Evolutionary conservation across 1,140 invertebrate genomes (phyloP).

Genomic region (Cherax quadricarinatus): DNA sequence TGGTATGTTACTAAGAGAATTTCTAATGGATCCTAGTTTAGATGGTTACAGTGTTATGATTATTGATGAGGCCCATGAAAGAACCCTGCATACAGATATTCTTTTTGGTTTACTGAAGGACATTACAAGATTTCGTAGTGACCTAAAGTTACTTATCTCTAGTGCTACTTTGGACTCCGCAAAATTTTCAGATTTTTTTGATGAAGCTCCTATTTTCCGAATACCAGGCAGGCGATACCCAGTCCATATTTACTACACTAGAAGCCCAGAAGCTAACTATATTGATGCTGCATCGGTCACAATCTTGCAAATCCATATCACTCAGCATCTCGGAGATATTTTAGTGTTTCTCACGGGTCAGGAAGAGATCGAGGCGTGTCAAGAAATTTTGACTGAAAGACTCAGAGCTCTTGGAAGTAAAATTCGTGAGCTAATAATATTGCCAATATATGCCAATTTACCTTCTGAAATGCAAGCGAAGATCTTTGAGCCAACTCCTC

Average conservation of each 20-base stretch:
- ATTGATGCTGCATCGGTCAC: slow-evolving; percentile 98
- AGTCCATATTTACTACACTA: slow-evolving; percentile 99
- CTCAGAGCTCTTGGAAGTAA: slow-evolving; percentile 93
- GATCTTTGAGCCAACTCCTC: slow-evolving; percentile 97
- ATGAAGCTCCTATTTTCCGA: slow-evolving; percentile 97
- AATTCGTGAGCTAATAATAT: slow-evolving; percentile 93
- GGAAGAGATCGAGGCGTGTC: slow-evolving; percentile 97
- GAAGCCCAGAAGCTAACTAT: slow-evolving; percentile 99
- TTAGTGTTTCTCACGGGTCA: slow-evolving; percentile 97
- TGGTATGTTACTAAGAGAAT: slow-evolving; percentile 97
- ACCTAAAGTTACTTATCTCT: slow-evolving; percentile 97
- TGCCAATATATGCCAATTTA: slow-evolving; percentile 98
- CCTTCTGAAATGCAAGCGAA: slow-evolving; percentile 99
- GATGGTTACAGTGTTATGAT: slow-evolving; percentile 97
- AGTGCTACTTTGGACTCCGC: slow-evolving; percentile 98
- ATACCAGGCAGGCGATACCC: slow-evolving; percentile 92
- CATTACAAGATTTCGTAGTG: slow-evolving; percentile 94
- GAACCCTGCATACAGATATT: slow-evolving; percentile 98
- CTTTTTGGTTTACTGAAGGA: slow-evolving; percentile 99
- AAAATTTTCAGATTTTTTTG: slow-evolving; percentile 99
- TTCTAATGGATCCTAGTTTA: slow-evolving; percentile 97
- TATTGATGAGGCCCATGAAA: slow-evolving; percentile 99
- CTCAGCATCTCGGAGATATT: slow-evolving; percentile 96
- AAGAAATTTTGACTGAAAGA: slow-evolving; percentile 94
- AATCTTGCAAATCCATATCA: slow-evolving; percentile 97